A percentile compares a stretch with the other conserved stretches of the same genome.
phyloP scores from a whole-genome alignment of 2,113 vertebrate species.

The Garra rufa region DNA sequence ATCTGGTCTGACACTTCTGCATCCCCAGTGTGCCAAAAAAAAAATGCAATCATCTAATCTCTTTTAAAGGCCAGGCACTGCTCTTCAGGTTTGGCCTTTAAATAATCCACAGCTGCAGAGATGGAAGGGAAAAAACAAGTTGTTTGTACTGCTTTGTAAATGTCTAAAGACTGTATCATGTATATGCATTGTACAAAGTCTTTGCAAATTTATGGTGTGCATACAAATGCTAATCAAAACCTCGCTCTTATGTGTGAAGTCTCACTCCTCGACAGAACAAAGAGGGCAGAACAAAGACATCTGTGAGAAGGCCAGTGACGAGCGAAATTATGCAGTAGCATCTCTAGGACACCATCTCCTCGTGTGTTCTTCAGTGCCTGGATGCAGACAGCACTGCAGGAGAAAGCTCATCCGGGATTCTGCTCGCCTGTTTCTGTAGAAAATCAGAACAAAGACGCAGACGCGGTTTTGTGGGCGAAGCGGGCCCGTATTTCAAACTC shows the following conservation, averaged over 20 bases:
- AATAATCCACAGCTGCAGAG: background rate
- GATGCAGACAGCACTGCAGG: background rate
- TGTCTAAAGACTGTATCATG: slow-evolving; percentile 10
- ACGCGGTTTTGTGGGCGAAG: background rate
- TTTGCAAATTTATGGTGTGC: slow-evolving; percentile 20
- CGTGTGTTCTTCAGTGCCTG: slow-evolving; percentile 20
- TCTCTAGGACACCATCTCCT: slow-evolving; percentile 34
- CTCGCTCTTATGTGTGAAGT: slow-evolving; percentile 7
- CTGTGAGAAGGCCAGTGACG: slow-evolving; percentile 20
- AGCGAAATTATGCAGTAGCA: slow-evolving; percentile 28
- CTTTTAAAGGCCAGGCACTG: background rate
- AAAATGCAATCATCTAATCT: background rate
- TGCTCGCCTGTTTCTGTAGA: background rate
- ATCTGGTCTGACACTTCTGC: background rate
- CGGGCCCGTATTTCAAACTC: background rate
- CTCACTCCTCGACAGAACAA: slow-evolving; percentile 40
- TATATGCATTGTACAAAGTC: background rate
- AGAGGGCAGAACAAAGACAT: slow-evolving; percentile 36
- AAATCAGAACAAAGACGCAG: background rate
- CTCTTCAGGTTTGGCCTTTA: slow-evolving; percentile 13
- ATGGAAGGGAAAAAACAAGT: slow-evolving; percentile 9
- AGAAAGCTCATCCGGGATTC: slow-evolving; percentile 6
- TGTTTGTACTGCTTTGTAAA: slow-evolving; percentile 16
- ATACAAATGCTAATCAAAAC: slow-evolving; percentile 31
- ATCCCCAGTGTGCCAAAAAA: background rate